Base-by-base conservation (phyloP, 1,140 invertebrate species). In the Aporrectodea caliginosa region DNA sequence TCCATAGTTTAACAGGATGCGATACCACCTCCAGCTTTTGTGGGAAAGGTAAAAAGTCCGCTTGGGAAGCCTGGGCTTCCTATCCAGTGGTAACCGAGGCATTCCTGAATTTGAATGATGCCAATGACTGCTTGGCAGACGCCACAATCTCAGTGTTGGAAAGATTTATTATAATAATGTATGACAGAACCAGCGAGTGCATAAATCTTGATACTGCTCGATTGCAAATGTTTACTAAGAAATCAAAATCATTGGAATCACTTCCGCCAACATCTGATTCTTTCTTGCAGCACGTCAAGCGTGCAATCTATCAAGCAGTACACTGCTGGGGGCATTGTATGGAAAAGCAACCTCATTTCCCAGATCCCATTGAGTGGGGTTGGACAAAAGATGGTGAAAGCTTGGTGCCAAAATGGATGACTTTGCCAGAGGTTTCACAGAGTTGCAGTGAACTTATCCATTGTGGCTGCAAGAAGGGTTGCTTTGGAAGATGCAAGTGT, bases 1-100 rank as follows among this genome's bases (percentile, higher is more conserved):
- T 81, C 27, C 81, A 82, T 43, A 34, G 81, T 29, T 82, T 82
- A 30, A 82, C 81, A 32, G 82, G 83, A 27, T 84, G 83, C 80
- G 70, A 82, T 27, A 84, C 78, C 33, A 75, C 78, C 58, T 84
- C 75, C 16, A 16, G 16, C 12, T 84, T 83, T 70, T 30, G 31
- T 73, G 80, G 80, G 31, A 80, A 75, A 33, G 80, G 83, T n/a
- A 84, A 84, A 77, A 84, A 81, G 73, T 81, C 76, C 1, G 80
- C 82, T 29, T 84, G 80, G 73, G 80, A 83, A 27, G 78, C 80
- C 16, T 84, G 83, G 78, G 80, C 80, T 70, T 73, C 75, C 22
- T 83, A 35, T 83, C 73, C 75, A 35, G 80, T 83, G 30, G 81
- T 81, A 27, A 82, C 79, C 30, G 29, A 14, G 43, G 80, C 75